Percentiles rank a stretch among this genome's conserved stretches.
phyloP scores from a whole-genome alignment of 92 coral and sea anemone genomes.

The Nematostella vectensis region DNA sequence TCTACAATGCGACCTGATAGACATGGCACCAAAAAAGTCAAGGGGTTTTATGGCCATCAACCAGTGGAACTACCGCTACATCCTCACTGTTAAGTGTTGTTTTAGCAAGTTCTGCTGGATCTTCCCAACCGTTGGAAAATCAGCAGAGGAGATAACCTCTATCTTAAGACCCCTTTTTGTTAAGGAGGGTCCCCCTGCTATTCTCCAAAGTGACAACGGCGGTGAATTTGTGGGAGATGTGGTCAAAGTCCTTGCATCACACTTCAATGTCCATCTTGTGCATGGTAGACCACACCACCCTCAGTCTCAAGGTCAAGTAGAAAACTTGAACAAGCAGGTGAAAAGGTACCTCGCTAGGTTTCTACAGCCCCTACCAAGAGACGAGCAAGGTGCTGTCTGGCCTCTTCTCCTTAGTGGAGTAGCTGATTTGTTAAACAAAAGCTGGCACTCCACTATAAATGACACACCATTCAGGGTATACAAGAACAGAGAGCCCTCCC shows the following conservation, averaged over 20 bases:
- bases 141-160: constrained; percentile 3
- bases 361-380: constrained; percentile 1
- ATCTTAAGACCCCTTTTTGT: constrained; percentile 7
- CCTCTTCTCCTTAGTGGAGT: constrained; percentile 15
- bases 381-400: constrained; percentile 32
- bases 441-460: constrained; percentile 29
- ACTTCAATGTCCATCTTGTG: constrained; percentile 4
- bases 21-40: constrained; percentile 24
- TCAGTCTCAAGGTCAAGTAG: constrained; percentile 36
- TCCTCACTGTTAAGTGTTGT: constrained; percentile 17
- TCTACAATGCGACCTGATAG: constrained; percentile 11
- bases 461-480: constrained; percentile 28
- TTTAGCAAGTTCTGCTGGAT: constrained; percentile 25
- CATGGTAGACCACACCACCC: constrained; percentile 39
- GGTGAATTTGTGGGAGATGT: constrained; percentile 20
- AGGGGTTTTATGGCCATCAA: constrained; percentile 11
- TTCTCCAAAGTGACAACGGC: constrained; percentile 31
- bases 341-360: constrained; percentile 15
- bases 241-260: constrained; percentile 8
- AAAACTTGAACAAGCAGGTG: constrained; percentile 33
- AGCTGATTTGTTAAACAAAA: constrained; percentile 12
- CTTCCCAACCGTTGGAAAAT: constrained; percentile 9
- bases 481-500: constrained; percentile 18
- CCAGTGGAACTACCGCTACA: constrained; percentile 22
- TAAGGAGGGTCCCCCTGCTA: constrained; percentile 15